Evolutionary conservation across 2,113 vertebrate species (phyloP), one percentile per base, ranked within the genome.

Genomic region (Arvicanthis niloticus): DNA sequence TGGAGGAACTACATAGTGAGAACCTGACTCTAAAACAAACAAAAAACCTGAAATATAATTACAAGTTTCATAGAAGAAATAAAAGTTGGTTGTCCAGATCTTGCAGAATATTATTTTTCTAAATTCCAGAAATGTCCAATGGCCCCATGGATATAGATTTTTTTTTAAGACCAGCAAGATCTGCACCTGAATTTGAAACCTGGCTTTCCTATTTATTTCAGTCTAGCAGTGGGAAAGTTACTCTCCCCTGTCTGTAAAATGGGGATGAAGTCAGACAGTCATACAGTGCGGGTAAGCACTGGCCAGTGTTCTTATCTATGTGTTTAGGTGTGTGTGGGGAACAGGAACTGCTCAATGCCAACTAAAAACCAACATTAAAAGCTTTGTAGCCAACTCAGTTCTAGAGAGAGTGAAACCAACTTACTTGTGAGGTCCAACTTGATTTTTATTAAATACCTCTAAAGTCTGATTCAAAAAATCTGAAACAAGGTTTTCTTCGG

Each of bases 371-470:
- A 75, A 56, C 24, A 48, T 26, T 21, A 19, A n/a, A 95, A 48
- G 37, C 21, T 42, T 42, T 24, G 24, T 75, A 42, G 72, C 15
- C 80, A 78, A 40, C 10, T 82, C 72, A 92, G 45, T 82, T 96
- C 81, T 0, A 0, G 31, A 94, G 77, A 95, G 29, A 56, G 91
- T 19, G 1, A 73, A 96, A 87, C 11, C 37, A 89, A 97, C 98
- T 98, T 98, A 99, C 99, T 98, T 99, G 91, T 97, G 86, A 34
- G 99, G 99, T 7, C 99, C 99, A 87, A 99, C 86, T 40, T 96
- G 98, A 97, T 99, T 99, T 96, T 96, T 99, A 60, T 99, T 88
- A 98, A 99, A 99, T 89, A 99, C 89, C 24, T 98, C 97, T 22
- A 98, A 97, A 58, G 99, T 98, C 97, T 98, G 98, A 86, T 94